Evolutionary conservation across 2,888 invertebrate genomes (phyloP), one percentile per base, ranked within the genome.

Genomic region (Thecophora atra): DNA sequence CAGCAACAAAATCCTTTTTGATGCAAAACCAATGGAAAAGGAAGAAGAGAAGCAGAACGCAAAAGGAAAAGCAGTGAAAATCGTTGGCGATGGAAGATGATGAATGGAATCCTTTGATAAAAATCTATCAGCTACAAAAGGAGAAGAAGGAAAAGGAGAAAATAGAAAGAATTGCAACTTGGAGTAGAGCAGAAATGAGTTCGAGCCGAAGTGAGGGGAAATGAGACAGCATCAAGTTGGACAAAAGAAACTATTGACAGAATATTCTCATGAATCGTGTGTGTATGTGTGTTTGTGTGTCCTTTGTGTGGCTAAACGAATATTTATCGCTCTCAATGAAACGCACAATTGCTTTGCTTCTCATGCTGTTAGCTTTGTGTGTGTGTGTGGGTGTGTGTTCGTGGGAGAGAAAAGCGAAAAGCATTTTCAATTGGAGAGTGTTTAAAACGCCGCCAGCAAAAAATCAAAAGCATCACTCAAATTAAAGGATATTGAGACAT

Each of bases 201-300:
- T 1, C 13, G n/a, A 62, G 15, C 44, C n/a, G 51, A 17, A 44
- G 30, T 47, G 28, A 58, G 63, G 74, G 72, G 74, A 75, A 72
- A 79, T 79, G 37, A 15, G n/a, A 11, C 63, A 63, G 47, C 26
- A 64, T 42, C 47, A 64, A 24, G 21, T 21, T 3, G 8, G 42
- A 19, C 42, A 64, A 44, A n/a, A 64, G 47, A 24, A 5, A n/a
- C n/a, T 47, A 47, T 37, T 37, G 19, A 37, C 37, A 62, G 62
- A 2, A n/a, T n/a, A n/a, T n/a, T n/a, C n/a, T n/a, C n/a, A n/a
- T n/a, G n/a, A n/a, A n/a, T n/a, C n/a, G 56, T 56, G 6, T 56
- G 24, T 26, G 8, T 11, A 24, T 56, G 56, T 56, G 56, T 26
- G 56, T 21, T 3, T 13, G 30, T 17, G 30, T 60, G 21, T 11